A percentile compares a stretch with the other conserved stretches of the same genome.
Evolutionary conservation across 2,797 vertebrate species (phyloP).

Genomic region (Martes flavigula): DNA sequence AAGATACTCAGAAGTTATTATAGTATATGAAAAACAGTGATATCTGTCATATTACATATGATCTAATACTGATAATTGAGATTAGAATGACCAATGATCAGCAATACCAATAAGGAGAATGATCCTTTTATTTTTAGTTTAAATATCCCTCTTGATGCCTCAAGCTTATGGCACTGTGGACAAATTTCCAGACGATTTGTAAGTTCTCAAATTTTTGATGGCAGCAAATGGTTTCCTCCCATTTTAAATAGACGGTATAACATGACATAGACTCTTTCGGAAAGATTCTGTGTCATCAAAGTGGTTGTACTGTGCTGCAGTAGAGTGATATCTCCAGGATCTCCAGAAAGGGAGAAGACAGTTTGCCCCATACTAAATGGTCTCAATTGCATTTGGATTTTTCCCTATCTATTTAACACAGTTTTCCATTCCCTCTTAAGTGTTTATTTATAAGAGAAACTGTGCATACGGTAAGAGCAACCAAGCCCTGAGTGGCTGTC

Average conservation of each 20-base stretch:
- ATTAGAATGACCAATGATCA: background rate
- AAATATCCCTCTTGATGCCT: background rate
- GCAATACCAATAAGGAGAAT: background rate
- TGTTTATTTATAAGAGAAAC: background rate
- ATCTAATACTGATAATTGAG: background rate
- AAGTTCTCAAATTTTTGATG: background rate
- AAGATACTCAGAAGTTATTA: background rate
- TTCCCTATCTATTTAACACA: background rate
- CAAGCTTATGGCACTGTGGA: background rate
- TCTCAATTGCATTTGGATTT: background rate
- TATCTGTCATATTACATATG: background rate
- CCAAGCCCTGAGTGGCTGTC: background rate
- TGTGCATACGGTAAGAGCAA: background rate
- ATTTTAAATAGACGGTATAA: background rate
- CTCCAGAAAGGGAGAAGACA: background rate
- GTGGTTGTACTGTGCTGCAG: background rate
- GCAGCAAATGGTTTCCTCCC: background rate
- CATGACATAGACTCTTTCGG: background rate
- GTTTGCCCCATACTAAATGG: background rate
- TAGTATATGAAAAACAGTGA: background rate
- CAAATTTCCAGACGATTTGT: background rate
- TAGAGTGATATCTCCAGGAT: background rate
- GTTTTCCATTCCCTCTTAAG: slow-evolving; percentile 2
- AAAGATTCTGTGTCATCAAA: background rate
- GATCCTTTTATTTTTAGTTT: background rate